Percentiles rank a stretch among this genome's conserved stretches.
Evolutionary conservation across 2,797 vertebrate genomes (phyloP).

Genomic region (Bryconaethiops microstoma): DNA sequence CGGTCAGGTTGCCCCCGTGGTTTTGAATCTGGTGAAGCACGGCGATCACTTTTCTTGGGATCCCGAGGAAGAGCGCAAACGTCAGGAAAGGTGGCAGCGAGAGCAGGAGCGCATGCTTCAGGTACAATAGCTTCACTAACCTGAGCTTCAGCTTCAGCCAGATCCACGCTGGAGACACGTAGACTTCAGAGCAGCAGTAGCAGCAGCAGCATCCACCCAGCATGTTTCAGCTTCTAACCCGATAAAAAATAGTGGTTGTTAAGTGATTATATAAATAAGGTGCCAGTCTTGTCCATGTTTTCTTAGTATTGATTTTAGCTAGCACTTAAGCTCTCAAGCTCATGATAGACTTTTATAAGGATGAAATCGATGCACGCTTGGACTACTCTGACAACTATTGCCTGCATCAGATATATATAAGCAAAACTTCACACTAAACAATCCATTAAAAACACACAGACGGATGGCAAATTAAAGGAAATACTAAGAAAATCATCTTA

Average conservation of each 20-base stretch:
- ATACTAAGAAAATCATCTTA: background rate
- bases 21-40: slow-evolving; percentile 80
- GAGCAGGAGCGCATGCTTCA: slow-evolving; percentile 95
- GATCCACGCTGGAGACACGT: slow-evolving; percentile 15
- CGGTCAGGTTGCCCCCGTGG: slow-evolving; percentile 75
- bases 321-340: background rate
- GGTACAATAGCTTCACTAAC: slow-evolving; percentile 76
- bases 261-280: background rate
- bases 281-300: background rate
- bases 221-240: slow-evolving; percentile 41
- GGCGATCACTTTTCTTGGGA: slow-evolving; percentile 93
- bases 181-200: background rate
- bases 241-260: background rate
- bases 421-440: background rate
- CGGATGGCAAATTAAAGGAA: background rate
- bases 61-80: slow-evolving; percentile 94
- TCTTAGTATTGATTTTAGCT: background rate
- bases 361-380: slow-evolving; percentile 28
- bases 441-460: background rate
- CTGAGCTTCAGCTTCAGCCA: slow-evolving; percentile 33
- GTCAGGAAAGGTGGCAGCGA: slow-evolving; percentile 95
- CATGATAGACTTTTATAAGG: background rate
- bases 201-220: slow-evolving; percentile 16
- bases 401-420: slow-evolving; percentile 5
- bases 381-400: slow-evolving; percentile 44